Evolutionary conservation across 2,888 invertebrate species (phyloP), one percentile per base, ranked within the genome.

Genomic region (Lithophane socia): DNA sequence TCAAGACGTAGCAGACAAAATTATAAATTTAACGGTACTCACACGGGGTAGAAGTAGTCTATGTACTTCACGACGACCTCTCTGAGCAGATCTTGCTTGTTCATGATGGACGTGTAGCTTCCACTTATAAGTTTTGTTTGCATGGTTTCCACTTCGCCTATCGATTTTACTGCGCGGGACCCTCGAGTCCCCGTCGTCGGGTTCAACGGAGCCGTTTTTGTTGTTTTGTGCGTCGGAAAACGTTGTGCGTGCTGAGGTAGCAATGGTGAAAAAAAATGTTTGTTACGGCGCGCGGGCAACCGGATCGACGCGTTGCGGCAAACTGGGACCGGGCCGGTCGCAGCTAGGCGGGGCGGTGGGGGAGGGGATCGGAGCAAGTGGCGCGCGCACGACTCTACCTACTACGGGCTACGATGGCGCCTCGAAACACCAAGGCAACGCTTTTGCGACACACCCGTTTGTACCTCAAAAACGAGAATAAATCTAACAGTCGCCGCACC

Each of bases 31-130:
- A 93, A 92, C 87, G 88, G 91, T 95, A 97, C 97, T 98, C 93
- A 97, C 98, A 97, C 97, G 90, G 97, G 98, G 92, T 97, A 97
- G 95, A 98, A 97, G 94, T 97, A 97, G 96, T 98, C 97, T 91
- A 98, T 97, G 95, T 98, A 98, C 94, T 98, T 97, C 95, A 97
- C 97, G 92, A 98, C 97, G 87, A 97, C 97, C 94, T 97, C 97
- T 90, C 97, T 96, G 86, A 98, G 97, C 88, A 97, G 97, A 95
- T 97, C 97, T 95, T 97, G 97, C 94, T 97, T 97, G 94, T 97
- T 97, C 96, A 97, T 97, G 93, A 97, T 97, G 94, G 97, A 97
- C 91, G 97, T 96, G 96, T 97, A 97, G 95, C 97, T 97, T 90
- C 97, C 96, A 94, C 97, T 97, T 96, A 97, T 97, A 90, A 96